These are phyloP conservation scores for Drosophila peninsularis DNA, from an alignment of 2,888 invertebrate genomes.

Conservation along the genomic window DNA sequence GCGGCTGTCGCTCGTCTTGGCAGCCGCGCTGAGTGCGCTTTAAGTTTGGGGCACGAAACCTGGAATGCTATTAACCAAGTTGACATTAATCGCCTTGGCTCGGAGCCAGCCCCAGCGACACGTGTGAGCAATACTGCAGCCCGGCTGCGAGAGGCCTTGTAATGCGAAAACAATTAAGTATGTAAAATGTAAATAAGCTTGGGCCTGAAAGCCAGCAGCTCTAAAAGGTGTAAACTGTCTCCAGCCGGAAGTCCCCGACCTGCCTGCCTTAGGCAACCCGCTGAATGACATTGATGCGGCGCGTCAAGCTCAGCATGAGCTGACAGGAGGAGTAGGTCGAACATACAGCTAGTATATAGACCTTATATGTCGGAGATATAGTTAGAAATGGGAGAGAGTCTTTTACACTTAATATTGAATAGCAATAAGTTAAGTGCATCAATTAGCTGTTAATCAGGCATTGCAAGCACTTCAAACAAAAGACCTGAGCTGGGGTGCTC, in stretches of 20 bases:
- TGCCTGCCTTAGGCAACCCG: background rate
- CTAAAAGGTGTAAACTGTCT: slow-evolving; percentile 1
- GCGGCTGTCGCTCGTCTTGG: slow-evolving; percentile 37
- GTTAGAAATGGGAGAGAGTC: no score
- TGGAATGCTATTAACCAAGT: slow-evolving; percentile 79
- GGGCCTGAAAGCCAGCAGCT: slow-evolving; percentile 6
- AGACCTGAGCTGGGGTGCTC: no score
- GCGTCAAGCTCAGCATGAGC: slow-evolving; percentile 7
- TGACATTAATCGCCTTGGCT: slow-evolving; percentile 79
- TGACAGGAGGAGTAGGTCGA: slow-evolving; percentile 8
- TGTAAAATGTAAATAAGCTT: slow-evolving; percentile 68
- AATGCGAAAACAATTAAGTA: slow-evolving; percentile 75
- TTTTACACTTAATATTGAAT: no score
- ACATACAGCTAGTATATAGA: background rate
- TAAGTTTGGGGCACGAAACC: slow-evolving; percentile 61
- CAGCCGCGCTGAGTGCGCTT: slow-evolving; percentile 46
- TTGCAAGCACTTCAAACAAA: no score
- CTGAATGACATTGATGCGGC: slow-evolving; percentile 42
- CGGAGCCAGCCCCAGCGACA: slow-evolving; percentile 4
- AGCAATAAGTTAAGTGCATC: no score
- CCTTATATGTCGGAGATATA: no score
- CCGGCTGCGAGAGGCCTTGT: slow-evolving; percentile 44
- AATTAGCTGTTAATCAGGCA: no score
- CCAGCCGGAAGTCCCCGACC: slow-evolving; percentile 20
- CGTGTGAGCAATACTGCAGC: slow-evolving; percentile 47